Base-by-base conservation (phyloP, 2,888 invertebrate species). In the Xylota sylvarum region DNA sequence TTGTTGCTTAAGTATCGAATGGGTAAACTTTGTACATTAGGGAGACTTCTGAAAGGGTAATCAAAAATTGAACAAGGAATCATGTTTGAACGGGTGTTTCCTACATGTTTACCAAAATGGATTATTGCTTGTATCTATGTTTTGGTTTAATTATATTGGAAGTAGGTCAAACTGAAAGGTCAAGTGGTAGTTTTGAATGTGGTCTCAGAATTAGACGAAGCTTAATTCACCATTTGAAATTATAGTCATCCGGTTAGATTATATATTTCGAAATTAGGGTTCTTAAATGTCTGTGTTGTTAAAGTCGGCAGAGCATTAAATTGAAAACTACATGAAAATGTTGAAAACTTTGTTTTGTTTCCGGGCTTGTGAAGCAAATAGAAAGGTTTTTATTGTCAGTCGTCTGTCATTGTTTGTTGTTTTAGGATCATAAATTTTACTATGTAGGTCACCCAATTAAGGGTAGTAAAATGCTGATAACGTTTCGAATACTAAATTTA, bases 11-110 rank as follows among this genome's bases (percentile, higher is more conserved):
- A 73, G 58, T 73, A 50, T 30, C 30, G 73, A 80, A 67, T 73
- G 58, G 73, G 17, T 80, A 73, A 80, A 80, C 60, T 80, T 80
- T 73, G 0, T 23, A 32, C 73, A 58, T 80, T 80, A 80, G 48
- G 48, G 5, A 65, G 30, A 43, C 14, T 40, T 52, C 60, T 30
- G 10, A 65, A 40, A 37, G 70, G 40, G 43, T 62, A 69, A 70
- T 62, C 70, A 78, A 52, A 69, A 37, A 67, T 14, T 17, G 1
- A 19, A 9, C 14, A 37, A 10, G 0, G 32, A 10, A 46, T 35
- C 5, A n/a, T 12, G 37, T 48, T 14, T 5, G 9, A 19, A 64
- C 23, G 62, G 23, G 7, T 60, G 72, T 10, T 60, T 37, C 50
- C 35, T 50, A 14, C 19, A 17, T 30, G 30, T n/a, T 62, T 43